These are phyloP conservation scores for Eurosta solidaginis DNA, from an alignment of 1,140 invertebrate species.

Conservation along the genomic window DNA sequence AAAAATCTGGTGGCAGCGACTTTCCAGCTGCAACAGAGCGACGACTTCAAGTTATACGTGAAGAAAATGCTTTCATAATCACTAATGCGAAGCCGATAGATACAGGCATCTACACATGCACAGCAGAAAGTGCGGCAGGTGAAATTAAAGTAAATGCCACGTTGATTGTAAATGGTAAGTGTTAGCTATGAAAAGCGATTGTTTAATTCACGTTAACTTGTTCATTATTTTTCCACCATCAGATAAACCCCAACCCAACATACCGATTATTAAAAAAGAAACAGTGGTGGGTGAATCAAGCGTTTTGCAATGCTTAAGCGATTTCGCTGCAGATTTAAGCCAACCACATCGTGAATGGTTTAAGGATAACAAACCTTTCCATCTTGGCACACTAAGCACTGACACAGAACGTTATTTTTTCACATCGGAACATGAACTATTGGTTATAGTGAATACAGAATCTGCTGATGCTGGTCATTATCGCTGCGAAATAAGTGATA, in stretches of 20 bases:
- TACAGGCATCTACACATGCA: constrained; percentile 92
- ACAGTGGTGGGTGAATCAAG: constrained; percentile 76
- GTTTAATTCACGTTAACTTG: background rate
- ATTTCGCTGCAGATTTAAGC: constrained; percentile 71
- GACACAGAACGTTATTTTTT: constrained; percentile 72
- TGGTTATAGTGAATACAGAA: constrained; percentile 83
- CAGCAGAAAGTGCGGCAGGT: constrained; percentile 87
- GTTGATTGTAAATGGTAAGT: constrained; percentile 79
- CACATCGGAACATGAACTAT: constrained; percentile 80
- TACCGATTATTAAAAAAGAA: constrained; percentile 82
- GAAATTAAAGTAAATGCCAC: constrained; percentile 85
- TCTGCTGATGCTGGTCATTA: constrained; percentile 81
- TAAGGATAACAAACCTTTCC: constrained; percentile 73
- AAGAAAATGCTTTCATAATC: constrained; percentile 91
- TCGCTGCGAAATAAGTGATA: constrained; percentile 79
- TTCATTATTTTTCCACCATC: constrained; percentile 37
- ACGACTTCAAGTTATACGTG: constrained; percentile 88
- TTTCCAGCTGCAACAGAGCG: constrained; percentile 94
- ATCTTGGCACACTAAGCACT: constrained; percentile 72
- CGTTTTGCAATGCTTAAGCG: constrained; percentile 86
- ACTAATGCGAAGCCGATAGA: constrained; percentile 85
- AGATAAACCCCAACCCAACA: constrained; percentile 76
- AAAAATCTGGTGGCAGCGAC: constrained; percentile 92
- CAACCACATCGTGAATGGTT: constrained; percentile 87
- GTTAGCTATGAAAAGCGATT: background rate